A percentile compares a stretch with the other conserved stretches of the same genome.
Conservation (phyloP, 2,113 vertebrate genomes). For the Sander lucioperca region DNA sequence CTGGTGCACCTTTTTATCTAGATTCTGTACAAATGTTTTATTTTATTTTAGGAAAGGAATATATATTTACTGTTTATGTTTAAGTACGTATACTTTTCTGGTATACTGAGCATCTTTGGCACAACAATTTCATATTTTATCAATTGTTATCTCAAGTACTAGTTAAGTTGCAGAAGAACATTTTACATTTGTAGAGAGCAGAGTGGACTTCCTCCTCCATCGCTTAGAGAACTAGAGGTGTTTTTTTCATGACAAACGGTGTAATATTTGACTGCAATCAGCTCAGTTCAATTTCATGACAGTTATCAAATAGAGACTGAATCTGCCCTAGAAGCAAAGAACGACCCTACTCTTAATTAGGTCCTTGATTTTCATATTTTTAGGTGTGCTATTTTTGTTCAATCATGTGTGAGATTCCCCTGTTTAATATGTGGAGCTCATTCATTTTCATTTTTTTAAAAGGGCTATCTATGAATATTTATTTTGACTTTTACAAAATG, state of each 20-base stretch:
- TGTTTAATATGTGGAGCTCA: neutral
- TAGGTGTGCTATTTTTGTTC: conserved; percentile 9
- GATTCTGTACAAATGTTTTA: neutral
- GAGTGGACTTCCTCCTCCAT: conserved; percentile 35
- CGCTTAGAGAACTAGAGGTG: conserved; percentile 8
- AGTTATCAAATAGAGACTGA: neutral
- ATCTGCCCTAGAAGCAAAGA: neutral
- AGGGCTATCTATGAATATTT: conserved; percentile 32
- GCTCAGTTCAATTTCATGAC: conserved; percentile 10
- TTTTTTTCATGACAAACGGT: conserved; percentile 20
- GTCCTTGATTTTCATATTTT: conserved; percentile 18
- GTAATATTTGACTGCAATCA: conserved; percentile 34
- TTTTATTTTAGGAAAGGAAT: neutral
- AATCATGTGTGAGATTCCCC: conserved; percentile 1
- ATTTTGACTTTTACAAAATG: neutral
- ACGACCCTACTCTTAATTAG: neutral
- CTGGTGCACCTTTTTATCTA: neutral
- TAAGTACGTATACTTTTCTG: neutral
- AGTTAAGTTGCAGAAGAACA: neutral
- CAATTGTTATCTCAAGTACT: neutral
- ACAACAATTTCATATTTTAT: neutral
- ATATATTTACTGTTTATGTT: neutral
- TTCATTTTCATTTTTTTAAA: neutral
- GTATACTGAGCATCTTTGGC: neutral
- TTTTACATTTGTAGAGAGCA: conserved; percentile 1